These are phyloP conservation scores for Callipepla squamata DNA, from an alignment of 2,113 vertebrate genomes.

Conservation along the genomic window DNA sequence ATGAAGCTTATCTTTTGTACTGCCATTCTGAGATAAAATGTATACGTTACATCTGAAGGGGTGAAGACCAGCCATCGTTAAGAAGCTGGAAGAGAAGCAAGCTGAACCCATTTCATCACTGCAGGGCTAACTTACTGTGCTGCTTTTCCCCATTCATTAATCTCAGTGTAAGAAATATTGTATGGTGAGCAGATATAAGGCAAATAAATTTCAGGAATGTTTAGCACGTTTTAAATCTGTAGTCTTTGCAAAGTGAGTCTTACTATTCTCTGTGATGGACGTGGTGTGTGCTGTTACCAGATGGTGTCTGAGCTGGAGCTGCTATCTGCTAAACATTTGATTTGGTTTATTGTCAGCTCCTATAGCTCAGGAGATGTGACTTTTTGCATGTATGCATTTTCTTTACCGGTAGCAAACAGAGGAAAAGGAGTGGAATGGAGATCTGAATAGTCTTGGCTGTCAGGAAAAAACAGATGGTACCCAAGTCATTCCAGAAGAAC, in stretches of 20 bases:
- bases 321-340: not conserved
- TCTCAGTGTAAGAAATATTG: not conserved
- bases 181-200: not conserved
- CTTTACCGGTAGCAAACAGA: constrained; percentile 24
- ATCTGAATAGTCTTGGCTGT: not conserved
- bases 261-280: not conserved
- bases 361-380: not conserved
- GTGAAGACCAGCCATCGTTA: not conserved
- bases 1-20: not conserved
- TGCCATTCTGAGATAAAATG: not conserved
- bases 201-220: not conserved
- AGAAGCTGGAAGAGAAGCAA: not conserved
- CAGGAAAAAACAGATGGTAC: not conserved
- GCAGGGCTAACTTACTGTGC: not conserved
- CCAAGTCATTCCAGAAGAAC: not conserved
- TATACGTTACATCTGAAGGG: not conserved
- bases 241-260: not conserved
- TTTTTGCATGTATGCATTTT: not conserved
- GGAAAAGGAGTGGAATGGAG: not conserved
- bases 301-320: not conserved
- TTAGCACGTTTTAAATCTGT: not conserved
- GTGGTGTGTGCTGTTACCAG: not conserved
- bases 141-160: not conserved
- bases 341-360: not conserved
- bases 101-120: not conserved